Base-by-base conservation (phyloP, 2,888 invertebrate species). In the Chrysopilus asiliformis region DNA sequence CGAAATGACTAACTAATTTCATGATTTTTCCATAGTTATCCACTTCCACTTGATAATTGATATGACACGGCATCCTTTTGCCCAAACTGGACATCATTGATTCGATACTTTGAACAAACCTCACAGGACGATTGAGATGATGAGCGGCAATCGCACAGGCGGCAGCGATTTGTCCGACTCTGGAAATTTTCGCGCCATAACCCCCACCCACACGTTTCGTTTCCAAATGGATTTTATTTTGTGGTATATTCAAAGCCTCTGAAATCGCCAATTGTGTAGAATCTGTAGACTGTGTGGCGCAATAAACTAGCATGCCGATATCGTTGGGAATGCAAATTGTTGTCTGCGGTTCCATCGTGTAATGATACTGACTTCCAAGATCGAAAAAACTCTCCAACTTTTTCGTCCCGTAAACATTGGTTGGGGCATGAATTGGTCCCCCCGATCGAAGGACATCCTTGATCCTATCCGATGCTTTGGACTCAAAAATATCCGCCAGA, bases 141-240 rank as follows among this genome's bases (percentile, higher is more conserved):
- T 25, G n/a, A 13, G 9, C 12, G 7, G 32, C 36, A n/a, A 37
- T 15, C 2, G 82, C 76, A 39, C 79, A 74, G 0, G 79, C 78
- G 18, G 72, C 68, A 0, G 79, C 70, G 1, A 74, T 53, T 9
- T 71, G 63, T 9, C 64, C 57, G 5, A 70, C 57, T 6, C 84
- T 68, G 0, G 72, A 68, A 34, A 84, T 74, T 38, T 90, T 91
- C 1, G 68, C 72, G 0, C 90, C 90, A 53, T 80, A 91, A 0
- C 66, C 83, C 8, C 90, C 90, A 3, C 90, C 90, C 4, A 87
- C 47, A 26, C 87, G 72, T 5, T 74, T 68, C 0, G 84, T 79
- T 29, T 66, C 60, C 1, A 87, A 64, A 43, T 79, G 74, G 10
- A 87, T 70, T 32, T 84, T 71, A 51, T 77, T 76, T 36, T 68